These are phyloP conservation scores for Indri indri DNA, from an alignment of 2,113 vertebrate species.

Conservation along the genomic window DNA sequence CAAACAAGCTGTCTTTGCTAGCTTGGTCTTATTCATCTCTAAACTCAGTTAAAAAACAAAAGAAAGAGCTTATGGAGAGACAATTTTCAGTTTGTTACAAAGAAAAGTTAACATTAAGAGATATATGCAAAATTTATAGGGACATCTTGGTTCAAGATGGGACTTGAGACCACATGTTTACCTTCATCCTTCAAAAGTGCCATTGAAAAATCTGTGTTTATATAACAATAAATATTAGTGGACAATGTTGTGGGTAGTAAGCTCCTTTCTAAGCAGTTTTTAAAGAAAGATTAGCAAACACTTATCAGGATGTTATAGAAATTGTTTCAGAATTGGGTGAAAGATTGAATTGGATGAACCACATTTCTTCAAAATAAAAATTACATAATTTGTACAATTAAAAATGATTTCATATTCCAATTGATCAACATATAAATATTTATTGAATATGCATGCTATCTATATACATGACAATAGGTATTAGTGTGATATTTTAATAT, in stretches of 20 bases:
- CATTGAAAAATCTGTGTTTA: not conserved
- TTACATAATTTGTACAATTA: not conserved
- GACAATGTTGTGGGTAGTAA: not conserved
- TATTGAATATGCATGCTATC: not conserved
- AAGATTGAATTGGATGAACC: not conserved
- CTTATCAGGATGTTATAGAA: not conserved
- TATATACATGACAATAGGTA: not conserved
- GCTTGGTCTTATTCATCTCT: not conserved
- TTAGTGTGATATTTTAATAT: not conserved
- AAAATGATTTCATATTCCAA: not conserved
- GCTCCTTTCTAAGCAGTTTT: not conserved
- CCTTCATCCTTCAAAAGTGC: not conserved
- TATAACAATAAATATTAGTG: not conserved
- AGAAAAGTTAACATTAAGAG: not conserved
- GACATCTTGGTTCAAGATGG: not conserved
- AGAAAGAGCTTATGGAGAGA: not conserved
- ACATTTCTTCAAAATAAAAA: slow-evolving; percentile 9
- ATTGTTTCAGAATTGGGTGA: not conserved
- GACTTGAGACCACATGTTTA: not conserved
- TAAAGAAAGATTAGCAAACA: not conserved
- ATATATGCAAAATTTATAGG: not conserved
- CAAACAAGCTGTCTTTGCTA: not conserved
- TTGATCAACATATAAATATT: not conserved
- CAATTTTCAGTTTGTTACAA: not conserved
- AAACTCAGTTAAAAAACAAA: not conserved